These are phyloP conservation scores for Nomia melanderi DNA, from an alignment of 1,140 invertebrate species.

Conservation along the genomic window DNA sequence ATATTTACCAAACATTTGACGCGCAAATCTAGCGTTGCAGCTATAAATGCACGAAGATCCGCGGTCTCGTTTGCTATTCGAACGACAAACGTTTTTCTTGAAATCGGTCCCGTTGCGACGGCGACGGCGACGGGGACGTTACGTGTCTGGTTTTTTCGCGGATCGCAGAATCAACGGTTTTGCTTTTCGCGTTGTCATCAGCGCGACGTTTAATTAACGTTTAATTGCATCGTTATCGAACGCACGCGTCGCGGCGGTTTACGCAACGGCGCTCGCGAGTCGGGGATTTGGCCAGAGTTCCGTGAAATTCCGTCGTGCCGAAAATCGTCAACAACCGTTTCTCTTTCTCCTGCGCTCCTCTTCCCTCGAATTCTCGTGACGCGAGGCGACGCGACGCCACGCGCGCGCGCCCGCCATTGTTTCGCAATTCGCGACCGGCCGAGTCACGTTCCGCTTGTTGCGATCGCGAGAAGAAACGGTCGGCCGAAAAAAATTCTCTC, in stretches of 20 bases:
- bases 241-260: neutral
- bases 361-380: too few relatives aligned
- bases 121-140: too few relatives aligned
- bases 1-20: too few relatives aligned
- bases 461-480: neutral
- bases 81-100: too few relatives aligned
- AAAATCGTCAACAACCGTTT: neutral
- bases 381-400: neutral
- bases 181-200: constrained; percentile 30
- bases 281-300: neutral
- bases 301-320: neutral
- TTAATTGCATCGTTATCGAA: constrained; percentile 7
- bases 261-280: too few relatives aligned
- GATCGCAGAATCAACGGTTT: constrained; percentile 4
- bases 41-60: too few relatives aligned
- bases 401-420: neutral
- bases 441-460: neutral
- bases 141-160: neutral
- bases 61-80: too few relatives aligned
- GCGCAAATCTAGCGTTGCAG: too few relatives aligned
- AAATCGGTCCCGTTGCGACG: too few relatives aligned
- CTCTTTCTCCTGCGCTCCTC: too few relatives aligned
- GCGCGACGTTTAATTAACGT: neutral
- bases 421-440: neutral
- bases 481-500: neutral